phyloP scores from a whole-genome alignment of 2,888 invertebrate species.

The Anaspis maculata region DNA sequence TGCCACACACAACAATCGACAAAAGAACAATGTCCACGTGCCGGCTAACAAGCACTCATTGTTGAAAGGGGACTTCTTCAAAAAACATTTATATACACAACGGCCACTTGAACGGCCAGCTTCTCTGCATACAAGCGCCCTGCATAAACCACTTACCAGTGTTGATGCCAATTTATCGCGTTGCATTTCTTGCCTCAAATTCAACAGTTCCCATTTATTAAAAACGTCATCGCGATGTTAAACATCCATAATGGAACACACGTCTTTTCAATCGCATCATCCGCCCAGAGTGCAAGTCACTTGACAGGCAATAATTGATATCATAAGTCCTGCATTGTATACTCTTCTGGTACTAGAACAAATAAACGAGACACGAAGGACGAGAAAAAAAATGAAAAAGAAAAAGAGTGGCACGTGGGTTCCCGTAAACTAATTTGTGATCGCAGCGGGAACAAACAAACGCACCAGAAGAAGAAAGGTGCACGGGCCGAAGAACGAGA shows the following conservation, averaged over 20 bases:
- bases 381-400: conserved; percentile 4
- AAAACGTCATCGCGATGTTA: not conserved
- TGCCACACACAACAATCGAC: conserved; percentile 24
- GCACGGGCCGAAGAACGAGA: too few relatives aligned
- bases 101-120: conserved; percentile 18
- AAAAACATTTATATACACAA: conserved; percentile 14
- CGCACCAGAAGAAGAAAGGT: too few relatives aligned
- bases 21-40: conserved; percentile 25
- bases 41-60: conserved; percentile 13
- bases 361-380: too few relatives aligned
- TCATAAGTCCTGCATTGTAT: conserved; percentile 28
- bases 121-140: conserved; percentile 8
- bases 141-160: not conserved
- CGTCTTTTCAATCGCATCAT: conserved; percentile 5
- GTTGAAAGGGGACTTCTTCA: conserved; percentile 17
- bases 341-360: conserved; percentile 20
- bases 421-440: conserved; percentile 55
- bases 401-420: conserved; percentile 34
- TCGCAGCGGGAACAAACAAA: conserved; percentile 55
- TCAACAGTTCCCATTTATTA: not conserved
- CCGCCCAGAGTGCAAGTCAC: conserved; percentile 28
- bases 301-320: conserved; percentile 35
- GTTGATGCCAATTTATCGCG: too few relatives aligned
- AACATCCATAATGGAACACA: conserved; percentile 4
- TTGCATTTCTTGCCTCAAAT: too few relatives aligned